Base-by-base conservation (phyloP, 2,888 invertebrate species). In the Hydropsyche betteni region DNA sequence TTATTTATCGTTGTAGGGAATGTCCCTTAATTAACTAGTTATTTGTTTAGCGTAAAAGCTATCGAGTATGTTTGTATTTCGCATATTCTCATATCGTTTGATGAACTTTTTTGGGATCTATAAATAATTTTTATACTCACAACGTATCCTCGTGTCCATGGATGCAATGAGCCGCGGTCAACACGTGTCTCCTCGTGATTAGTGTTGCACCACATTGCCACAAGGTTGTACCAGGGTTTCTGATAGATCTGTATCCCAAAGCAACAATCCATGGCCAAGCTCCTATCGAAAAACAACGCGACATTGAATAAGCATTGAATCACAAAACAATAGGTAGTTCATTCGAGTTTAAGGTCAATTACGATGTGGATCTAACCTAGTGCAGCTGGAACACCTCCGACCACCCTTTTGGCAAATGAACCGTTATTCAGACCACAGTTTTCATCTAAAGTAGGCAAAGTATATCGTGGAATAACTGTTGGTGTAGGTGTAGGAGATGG, bases 221-320 rank as follows among this genome's bases (percentile, higher is more conserved):
- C 87, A 89, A 74, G 85, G 82, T 86, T 83, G 89, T 84, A 79
- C 83, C 71, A 82, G 86, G 80, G 79, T 82, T 4, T 77, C 81
- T 61, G 81, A 85, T 38, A 85, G 84, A 80, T 78, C 85, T 87
- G 82, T 93, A 95, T 0, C 94, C 95, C 52, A 95, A 84, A 3
- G 91, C 88, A 0, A 90, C 91, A 80, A 94, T 89, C 94, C 94
- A 95, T 0, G 95, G 95, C 90, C 93, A 94, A 71, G 91, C 90
- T 24, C 92, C 94, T 92, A 80, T 4, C 36, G 14, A 12, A 12
- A 70, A 36, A 69, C 16, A 34, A 33, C 16, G 10, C 14, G 14
- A 50, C 24, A 68, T 68, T 68, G 61, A 61, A 16, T 10, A 53
- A 53, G 53, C 53, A 16, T 14, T 53, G 53, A n/a, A 51, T 16